Evolutionary conservation across 2,113 vertebrate genomes (phyloP).

Genomic region (Psilopsiagon aymara): DNA sequence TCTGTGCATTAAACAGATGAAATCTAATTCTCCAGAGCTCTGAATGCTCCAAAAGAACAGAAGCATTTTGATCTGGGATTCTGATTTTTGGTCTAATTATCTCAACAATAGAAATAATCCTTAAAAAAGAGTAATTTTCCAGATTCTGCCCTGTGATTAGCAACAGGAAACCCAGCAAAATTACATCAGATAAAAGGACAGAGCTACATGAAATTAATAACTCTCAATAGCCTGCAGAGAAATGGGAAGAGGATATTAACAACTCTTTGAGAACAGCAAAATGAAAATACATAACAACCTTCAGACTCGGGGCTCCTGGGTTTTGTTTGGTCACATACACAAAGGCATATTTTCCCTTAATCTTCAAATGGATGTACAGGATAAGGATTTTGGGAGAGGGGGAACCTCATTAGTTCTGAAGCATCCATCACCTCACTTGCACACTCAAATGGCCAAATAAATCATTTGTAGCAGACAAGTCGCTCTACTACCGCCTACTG

Average conservation of each 20-base stretch:
- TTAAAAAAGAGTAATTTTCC: constrained; percentile 5
- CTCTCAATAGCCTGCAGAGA: not conserved
- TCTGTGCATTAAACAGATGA: not conserved
- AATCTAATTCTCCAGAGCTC: constrained; percentile 6
- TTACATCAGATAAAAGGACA: not conserved
- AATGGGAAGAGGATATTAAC: constrained; percentile 15
- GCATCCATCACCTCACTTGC: not conserved
- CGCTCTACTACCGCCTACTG: not conserved
- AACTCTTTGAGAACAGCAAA: not conserved
- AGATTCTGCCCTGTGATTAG: constrained; percentile 15
- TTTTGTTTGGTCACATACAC: not conserved
- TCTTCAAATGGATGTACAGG: not conserved
- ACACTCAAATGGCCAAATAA: not conserved
- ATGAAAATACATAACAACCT: not conserved
- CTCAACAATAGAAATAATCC: not conserved
- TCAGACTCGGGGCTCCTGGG: not conserved
- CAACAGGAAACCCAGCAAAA: constrained; percentile 30
- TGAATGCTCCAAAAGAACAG: not conserved
- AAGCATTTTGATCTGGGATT: not conserved
- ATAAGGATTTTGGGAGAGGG: not conserved
- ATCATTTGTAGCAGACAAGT: not conserved
- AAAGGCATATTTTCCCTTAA: not conserved
- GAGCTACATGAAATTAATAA: constrained; percentile 7
- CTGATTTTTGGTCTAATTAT: not conserved
- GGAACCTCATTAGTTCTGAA: not conserved